Percentiles rank a stretch among this genome's conserved stretches.
These are phyloP conservation scores for Spheniscus mendiculus DNA, from an alignment of 2,113 vertebrate genomes.

Conservation along the genomic window DNA sequence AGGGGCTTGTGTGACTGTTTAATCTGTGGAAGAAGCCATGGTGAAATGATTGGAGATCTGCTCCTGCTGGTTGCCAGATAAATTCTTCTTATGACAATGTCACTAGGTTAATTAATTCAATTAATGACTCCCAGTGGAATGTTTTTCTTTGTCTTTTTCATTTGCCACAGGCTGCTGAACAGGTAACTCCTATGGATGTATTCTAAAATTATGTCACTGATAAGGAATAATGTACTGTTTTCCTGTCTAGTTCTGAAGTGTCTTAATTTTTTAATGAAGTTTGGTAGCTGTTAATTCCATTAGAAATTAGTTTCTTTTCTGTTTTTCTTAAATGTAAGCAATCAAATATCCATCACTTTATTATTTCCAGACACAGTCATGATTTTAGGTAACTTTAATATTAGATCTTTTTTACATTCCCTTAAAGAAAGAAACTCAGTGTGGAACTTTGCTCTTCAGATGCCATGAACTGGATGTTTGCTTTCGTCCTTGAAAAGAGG, in stretches of 20 bases:
- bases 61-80: slow-evolving; percentile 69
- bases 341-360: neutral
- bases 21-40: slow-evolving; percentile 40
- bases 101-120: slow-evolving; percentile 71
- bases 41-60: slow-evolving; percentile 48
- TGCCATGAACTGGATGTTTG: neutral
- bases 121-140: slow-evolving; percentile 56
- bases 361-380: neutral
- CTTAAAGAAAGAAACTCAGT: neutral
- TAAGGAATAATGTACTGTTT: neutral
- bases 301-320: neutral
- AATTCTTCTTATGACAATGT: slow-evolving; percentile 67
- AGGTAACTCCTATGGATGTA: slow-evolving; percentile 22
- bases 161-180: slow-evolving; percentile 63
- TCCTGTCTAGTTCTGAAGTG: neutral
- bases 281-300: neutral
- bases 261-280: neutral
- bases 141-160: slow-evolving; percentile 60
- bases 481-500: neutral
- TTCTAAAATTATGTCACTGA: slow-evolving; percentile 6
- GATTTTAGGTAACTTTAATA: neutral
- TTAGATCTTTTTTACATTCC: neutral
- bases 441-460: neutral
- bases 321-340: neutral
- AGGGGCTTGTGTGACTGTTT: slow-evolving; percentile 24